Evolutionary conservation across 2,797 vertebrate genomes (phyloP), one percentile per base, ranked within the genome.

Genomic region (Lagocephalus sceleratus): DNA sequence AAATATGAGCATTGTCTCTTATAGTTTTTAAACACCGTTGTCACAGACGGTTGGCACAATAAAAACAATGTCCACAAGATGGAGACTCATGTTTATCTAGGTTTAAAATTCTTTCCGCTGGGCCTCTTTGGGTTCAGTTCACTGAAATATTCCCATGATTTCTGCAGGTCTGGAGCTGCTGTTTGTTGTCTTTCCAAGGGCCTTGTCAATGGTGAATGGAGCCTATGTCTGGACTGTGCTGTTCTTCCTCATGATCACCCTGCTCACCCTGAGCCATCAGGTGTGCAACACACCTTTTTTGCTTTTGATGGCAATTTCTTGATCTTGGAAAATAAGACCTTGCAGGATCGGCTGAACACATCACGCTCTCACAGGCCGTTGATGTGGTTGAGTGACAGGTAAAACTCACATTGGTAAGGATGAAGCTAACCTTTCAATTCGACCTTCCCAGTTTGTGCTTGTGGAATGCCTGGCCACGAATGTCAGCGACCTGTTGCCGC

Each of bases 221-320:
- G 84, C 94, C 4, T 91, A 88, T 29, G 90, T 98, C 68, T 99
- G 95, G 96, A 87, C 94, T 8, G 90, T 96, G 52, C 90, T 98
- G 10, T 97, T 98, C 88, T 99, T 98, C 85, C 65, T 97, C 66
- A 96, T 95, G 95, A 40, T 97, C 46, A 66, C 98, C 58, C 91
- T 98, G 74, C 73, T 98, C 26, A 93, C 92, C 39, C 86, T 98
- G 45, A 93, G 97, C 81, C 93, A 86, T 62, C 96, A 99, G 93
- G 96, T 98, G 39, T 2, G 1, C 1, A 20, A 11, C 39, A 40
- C 39, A 40, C 29, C 3, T 12, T 2, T 32, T 8, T 11, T 9
- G 10, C 29, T 32, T 11, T 2, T 11, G 11, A 11, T 32, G 10
- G 10, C 12, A 8, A 11, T 32, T 32, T 32, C 29, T 32, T 32